Percentiles rank a stretch among this genome's conserved stretches.
These are phyloP conservation scores for Spisula subtruncata DNA, from an alignment of 2,888 invertebrate species.

Conservation along the genomic window DNA sequence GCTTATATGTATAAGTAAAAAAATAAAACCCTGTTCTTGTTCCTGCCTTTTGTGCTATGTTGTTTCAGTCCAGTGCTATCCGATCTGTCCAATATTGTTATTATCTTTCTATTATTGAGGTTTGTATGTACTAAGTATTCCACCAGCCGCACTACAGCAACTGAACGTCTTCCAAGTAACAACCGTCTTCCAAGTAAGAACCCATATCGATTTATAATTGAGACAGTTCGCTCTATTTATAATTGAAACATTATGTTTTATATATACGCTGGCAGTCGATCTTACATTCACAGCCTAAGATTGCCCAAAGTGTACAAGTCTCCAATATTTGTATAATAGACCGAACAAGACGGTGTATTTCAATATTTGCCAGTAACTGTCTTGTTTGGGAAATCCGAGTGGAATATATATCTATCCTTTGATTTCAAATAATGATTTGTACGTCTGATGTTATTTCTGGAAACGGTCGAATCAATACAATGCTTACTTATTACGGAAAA, in stretches of 20 bases:
- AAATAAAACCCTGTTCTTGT: no score
- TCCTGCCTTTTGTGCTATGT: no score
- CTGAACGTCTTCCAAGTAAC: no score
- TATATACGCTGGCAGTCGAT: neutral
- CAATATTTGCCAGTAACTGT: conserved; percentile 5
- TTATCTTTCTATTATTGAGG: no score
- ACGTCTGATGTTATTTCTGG: conserved; percentile 41
- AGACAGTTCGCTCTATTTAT: neutral
- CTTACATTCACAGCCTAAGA: neutral
- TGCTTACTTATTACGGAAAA: conserved; percentile 18
- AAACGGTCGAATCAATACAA: conserved; percentile 28
- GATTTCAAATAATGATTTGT: conserved; percentile 36
- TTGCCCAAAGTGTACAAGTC: neutral
- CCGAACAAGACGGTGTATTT: conserved; percentile 1
- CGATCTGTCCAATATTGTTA: no score
- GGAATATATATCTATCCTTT: conserved; percentile 10
- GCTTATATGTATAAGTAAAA: no score
- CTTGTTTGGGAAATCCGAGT: conserved; percentile 26
- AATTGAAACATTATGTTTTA: neutral
- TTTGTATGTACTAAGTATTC: no score
- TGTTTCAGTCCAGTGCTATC: no score
- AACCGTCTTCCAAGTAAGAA: no score
- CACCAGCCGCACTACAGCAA: no score
- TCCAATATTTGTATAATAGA: conserved; percentile 15
- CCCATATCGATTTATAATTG: no score